A percentile compares a stretch with the other conserved stretches of the same genome.
phyloP scores from a whole-genome alignment of 2,888 invertebrate genomes.

The Adineta ricciae region DNA sequence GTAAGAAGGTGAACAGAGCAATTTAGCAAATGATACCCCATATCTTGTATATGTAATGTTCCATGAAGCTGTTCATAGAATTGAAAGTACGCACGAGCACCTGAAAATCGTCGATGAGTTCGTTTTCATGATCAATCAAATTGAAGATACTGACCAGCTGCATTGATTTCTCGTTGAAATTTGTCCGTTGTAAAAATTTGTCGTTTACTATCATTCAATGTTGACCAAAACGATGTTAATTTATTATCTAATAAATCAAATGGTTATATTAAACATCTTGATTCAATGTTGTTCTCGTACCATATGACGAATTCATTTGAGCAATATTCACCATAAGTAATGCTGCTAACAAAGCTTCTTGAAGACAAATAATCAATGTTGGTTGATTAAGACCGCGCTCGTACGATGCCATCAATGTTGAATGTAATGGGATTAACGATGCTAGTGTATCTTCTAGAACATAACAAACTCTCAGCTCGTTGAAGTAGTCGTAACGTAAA shows the following conservation, averaged over 20 bases:
- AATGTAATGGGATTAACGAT: neutral
- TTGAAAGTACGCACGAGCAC: neutral
- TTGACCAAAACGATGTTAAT: neutral
- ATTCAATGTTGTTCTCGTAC: neutral
- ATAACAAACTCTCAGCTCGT: neutral
- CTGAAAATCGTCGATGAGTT: neutral
- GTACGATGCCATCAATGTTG: neutral
- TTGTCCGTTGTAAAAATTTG: constrained; percentile 30
- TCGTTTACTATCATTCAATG: constrained; percentile 26
- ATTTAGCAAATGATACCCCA: neutral
- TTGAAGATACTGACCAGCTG: constrained; percentile 14
- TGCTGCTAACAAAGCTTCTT: constrained; percentile 28
- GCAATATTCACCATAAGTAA: constrained; percentile 13
- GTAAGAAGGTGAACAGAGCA: too few species aligned
- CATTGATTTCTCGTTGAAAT: constrained; percentile 22
- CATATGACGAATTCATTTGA: neutral
- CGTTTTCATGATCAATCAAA: too few species aligned
- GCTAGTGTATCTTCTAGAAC: neutral
- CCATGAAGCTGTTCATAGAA: neutral
- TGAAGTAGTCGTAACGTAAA: neutral
- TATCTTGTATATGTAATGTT: constrained; percentile 5
- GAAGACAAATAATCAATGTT: constrained; percentile 4
- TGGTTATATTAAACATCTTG: neutral
- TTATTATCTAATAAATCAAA: constrained; percentile 19
- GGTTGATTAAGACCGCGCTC: constrained; percentile 20